Evolutionary conservation across 2,888 invertebrate species (phyloP), one percentile per base, ranked within the genome.

Genomic region (Drosophila quasianomalipes): DNA sequence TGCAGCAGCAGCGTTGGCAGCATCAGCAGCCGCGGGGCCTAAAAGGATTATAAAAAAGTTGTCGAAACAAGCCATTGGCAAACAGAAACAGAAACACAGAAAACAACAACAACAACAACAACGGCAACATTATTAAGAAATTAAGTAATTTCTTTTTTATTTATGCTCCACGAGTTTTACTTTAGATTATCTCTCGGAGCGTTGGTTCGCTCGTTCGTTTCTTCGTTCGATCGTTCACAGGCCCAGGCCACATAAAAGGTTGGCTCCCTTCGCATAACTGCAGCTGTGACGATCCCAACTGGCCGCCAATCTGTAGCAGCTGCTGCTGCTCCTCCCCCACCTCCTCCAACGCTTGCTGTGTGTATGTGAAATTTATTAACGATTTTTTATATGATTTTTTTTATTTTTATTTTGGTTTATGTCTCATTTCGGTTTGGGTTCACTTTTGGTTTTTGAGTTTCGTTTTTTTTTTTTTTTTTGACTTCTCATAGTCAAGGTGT

Each of bases 81-180:
- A 78, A 74, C 71, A 70, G 60, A 51, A 74, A 58, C 54, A 64
- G 52, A 63, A 67, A 62, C 62, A 44, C 47, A 76, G 64, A 67
- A 33, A 58, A 28, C 39, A 61, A 47, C 53, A 54, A 33, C 57
- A 63, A 52, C 51, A 31, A 53, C 47, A 47, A 39, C 70, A 64
- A 51, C 67, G 52, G 47, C 79, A 79, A 89, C 90, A 90, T 90
- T 88, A 88, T 88, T 88, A 88, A 88, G 88, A 88, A 88, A 88
- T 88, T 88, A 88, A 88, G 90, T 89, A 90, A 90, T 89, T 88
- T 88, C 84, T 89, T 89, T 83, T 86, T 90, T 88, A 85, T 90
- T 87, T 87, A 87, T 87, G 82, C 89, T 83, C 90, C 89, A 85
- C 83, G 90, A 85, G 84, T 86, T 88, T 90, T 85, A 82, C 86